Base-by-base conservation (phyloP, 2,113 vertebrate genomes). In the Vicugna pacos region DNA sequence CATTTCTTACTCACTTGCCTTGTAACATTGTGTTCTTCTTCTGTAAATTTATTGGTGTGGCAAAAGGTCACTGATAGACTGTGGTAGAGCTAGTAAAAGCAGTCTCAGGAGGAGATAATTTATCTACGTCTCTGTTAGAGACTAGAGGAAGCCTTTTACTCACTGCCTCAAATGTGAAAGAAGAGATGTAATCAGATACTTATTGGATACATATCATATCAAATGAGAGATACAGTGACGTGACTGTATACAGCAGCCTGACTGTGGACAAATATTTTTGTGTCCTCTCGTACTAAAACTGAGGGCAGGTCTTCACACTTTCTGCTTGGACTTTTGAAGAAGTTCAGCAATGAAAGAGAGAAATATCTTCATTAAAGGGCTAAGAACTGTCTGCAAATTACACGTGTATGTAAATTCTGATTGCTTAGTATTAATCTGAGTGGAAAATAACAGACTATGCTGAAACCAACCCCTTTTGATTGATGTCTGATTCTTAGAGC, bases 261-360 rank as follows among this genome's bases (percentile, higher is more conserved):
- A 92, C 42, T 32, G 11, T 65, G 75, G 76, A 91, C 20, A 84
- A 84, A 56, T 82, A 46, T 69, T 90, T 72, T 64, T 10, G 32
- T 60, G 20, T 89, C 48, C 19, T 77, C 60, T 70, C 38, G 82
- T 85, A 56, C 52, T 65, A 70, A 93, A 95, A 95, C 24, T 89
- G n/a, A 70, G 13, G 35, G 19, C 14, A 95, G n/a, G 4, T 84
- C 58, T 89, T 79, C 92, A 90, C 95, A 79, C 4, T 60, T 42
- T 79, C 69, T 92, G 60, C 32, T 58, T 82, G 38, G n/a, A 90
- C 26, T 96, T 97, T 75, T 56, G n/a, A 93, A 93, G n/a, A 91
- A 52, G 35, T 84, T 94, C 62, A 95, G n/a, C 56, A 83, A 65
- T 50, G 72, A 84, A 69, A 92, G 54, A 67, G 64, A 90, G 17